Base-by-base conservation (phyloP, 2,797 vertebrate species). In the Pangasius macronema region DNA sequence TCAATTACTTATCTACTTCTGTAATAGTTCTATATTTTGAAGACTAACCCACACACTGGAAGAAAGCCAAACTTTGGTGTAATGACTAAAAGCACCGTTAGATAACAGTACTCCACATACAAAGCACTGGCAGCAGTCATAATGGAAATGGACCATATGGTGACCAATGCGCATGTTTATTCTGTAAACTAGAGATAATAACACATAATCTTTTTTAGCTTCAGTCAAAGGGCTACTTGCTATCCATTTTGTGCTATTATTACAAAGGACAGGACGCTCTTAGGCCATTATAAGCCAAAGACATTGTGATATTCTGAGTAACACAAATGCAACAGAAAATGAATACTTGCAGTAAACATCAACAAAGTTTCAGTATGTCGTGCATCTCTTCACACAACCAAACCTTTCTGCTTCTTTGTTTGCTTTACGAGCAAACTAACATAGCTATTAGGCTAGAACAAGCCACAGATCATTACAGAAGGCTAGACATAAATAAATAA, bases 401-500 rank as follows among this genome's bases (percentile, higher is more conserved):
- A 81, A 82, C 39, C 20, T 59, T 81, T 49, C 11, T n/a, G n/a
- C 6, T 22, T 55, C 42, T 76, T 55, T 67, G 82, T 77, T 75
- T 83, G 72, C 30, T 76, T 83, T 73, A 51, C 30, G 46, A 27
- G 49, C 39, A 65, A 87, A 39, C n/a, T 27, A 24, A 55, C 86
- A 61, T 53, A 63, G 46, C 82, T 72, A 39, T 83, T 67, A 76
- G 9, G 53, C 82, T 70, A 84, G 70, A 33, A 24, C 22, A 84
- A 70, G n/a, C 67, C 49, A 36, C 46, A 36, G 59, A 65, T 75
- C 57, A 67, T 80, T 87, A 65, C 65, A 85, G 70, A 83, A 79
- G 46, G 53, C 82, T 72, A 55, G 65, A 87, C 75, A 83, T 75
- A 89, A 89, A 87, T 80, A 90, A 46, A 86, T 36, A 59, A 70